Evolutionary conservation across 1,140 invertebrate genomes (phyloP).

Genomic region (Wiebesia pumilae): DNA sequence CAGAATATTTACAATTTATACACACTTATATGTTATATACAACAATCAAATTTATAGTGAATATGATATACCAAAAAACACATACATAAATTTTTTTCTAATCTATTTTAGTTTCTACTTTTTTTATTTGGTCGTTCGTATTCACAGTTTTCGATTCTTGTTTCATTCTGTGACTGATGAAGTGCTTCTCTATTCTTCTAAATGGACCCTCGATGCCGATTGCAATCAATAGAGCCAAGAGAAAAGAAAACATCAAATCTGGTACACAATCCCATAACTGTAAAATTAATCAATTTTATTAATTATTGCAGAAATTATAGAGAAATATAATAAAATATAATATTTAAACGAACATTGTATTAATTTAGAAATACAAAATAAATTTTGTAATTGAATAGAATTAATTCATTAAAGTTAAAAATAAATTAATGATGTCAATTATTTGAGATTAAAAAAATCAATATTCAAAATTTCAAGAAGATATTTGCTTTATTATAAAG

Average conservation of each 20-base stretch:
- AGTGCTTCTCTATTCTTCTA: constrained; percentile 62
- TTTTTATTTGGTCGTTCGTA: neutral
- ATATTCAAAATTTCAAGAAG: no score
- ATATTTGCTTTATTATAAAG: no score
- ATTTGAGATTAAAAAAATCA: no score
- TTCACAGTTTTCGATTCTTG: neutral
- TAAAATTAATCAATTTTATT: constrained; percentile 54
- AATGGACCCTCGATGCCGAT: constrained; percentile 64
- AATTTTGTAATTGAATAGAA: no score
- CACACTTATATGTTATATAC: neutral
- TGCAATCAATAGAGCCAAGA: constrained; percentile 59
- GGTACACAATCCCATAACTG: constrained; percentile 60
- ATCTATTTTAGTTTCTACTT: neutral
- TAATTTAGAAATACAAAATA: no score
- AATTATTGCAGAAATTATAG: constrained; percentile 12
- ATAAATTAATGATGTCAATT: no score
- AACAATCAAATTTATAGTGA: neutral
- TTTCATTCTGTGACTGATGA: constrained; percentile 57
- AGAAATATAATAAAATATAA: constrained; percentile 9
- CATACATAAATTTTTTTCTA: neutral
- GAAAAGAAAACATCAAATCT: constrained; percentile 60
- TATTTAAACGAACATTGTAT: constrained; percentile 33
- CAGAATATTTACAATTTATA: constrained; percentile 20
- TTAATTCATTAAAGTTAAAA: no score
- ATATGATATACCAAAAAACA: neutral